phyloP scores from a whole-genome alignment of 2,113 vertebrate genomes.

The Mesocricetus auratus region DNA sequence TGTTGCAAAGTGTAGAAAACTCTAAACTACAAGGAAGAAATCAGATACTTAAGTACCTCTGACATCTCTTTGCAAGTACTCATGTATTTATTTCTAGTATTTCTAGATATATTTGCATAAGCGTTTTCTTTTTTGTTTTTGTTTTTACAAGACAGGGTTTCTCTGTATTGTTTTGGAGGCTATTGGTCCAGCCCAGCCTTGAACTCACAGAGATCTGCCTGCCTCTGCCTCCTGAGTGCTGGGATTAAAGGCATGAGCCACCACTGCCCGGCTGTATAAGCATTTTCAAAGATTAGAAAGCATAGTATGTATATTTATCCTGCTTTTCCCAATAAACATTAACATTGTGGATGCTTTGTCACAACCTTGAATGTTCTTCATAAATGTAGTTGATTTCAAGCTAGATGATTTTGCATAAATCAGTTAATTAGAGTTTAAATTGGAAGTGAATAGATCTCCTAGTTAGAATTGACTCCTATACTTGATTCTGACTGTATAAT shows the following conservation, averaged over 20 bases:
- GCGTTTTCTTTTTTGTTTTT: no score
- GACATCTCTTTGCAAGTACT: neutral
- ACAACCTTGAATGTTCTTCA: slow-evolving; percentile 11
- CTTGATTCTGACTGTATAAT: neutral
- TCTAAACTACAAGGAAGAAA: slow-evolving; percentile 23
- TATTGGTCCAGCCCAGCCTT: no score
- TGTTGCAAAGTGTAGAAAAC: neutral
- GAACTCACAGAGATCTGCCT: no score
- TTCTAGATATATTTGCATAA: slow-evolving; percentile 3
- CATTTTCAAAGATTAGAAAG: neutral
- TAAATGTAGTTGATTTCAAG: slow-evolving; percentile 10
- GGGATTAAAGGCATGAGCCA: no score
- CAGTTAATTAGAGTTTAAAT: slow-evolving; percentile 57
- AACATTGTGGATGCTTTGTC: neutral
- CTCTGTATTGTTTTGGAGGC: no score
- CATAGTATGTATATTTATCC: neutral
- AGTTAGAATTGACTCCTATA: neutral
- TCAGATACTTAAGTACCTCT: slow-evolving; percentile 24
- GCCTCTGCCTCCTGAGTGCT: no score
- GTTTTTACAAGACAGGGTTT: no score
- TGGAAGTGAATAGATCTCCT: neutral
- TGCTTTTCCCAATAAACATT: neutral
- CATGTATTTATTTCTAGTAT: neutral
- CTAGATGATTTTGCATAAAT: slow-evolving; percentile 49
- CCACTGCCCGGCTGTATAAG: no score